These are phyloP conservation scores for Thereva unica DNA, from an alignment of 2,888 invertebrate species.

Conservation along the genomic window DNA sequence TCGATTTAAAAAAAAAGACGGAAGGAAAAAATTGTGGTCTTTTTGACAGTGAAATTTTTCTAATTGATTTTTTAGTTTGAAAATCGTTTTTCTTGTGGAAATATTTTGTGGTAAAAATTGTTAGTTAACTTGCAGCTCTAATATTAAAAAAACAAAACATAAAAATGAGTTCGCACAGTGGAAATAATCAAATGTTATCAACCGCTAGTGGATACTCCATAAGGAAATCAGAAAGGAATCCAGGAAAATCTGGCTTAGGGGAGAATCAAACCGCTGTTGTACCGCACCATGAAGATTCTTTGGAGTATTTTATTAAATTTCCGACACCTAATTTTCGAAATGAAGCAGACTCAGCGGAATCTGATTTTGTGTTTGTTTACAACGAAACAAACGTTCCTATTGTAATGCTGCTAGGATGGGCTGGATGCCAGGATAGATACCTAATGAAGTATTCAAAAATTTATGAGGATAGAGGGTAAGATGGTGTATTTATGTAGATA, in stretches of 20 bases:
- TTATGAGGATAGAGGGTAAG: conserved; percentile 75
- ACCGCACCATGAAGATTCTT: conserved; percentile 55
- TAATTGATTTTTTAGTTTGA: too few relatives aligned
- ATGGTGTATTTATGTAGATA: conserved; percentile 26
- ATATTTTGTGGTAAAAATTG: too few relatives aligned
- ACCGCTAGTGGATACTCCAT: neutral
- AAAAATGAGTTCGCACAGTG: conserved; percentile 20
- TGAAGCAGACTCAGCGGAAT: conserved; percentile 51
- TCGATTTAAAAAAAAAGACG: too few relatives aligned
- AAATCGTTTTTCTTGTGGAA: too few relatives aligned
- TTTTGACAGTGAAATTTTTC: too few relatives aligned
- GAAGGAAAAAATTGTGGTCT: too few relatives aligned
- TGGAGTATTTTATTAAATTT: conserved; percentile 68
- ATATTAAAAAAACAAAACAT: too few relatives aligned
- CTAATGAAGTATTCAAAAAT: conserved; percentile 77
- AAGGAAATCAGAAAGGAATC: conserved; percentile 10
- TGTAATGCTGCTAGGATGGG: conserved; percentile 77
- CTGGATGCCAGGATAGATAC: conserved; percentile 77
- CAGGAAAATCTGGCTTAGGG: conserved; percentile 6
- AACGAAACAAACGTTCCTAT: conserved; percentile 69
- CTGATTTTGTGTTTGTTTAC: conserved; percentile 63
- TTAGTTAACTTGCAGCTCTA: too few relatives aligned
- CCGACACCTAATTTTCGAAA: conserved; percentile 61
- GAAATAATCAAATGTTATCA: conserved; percentile 9
- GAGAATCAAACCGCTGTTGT: neutral